A percentile compares a stretch with the other conserved stretches of the same genome.
These are phyloP conservation scores for Bellardia bayeri DNA, from an alignment of 2,888 invertebrate species.

Conservation along the genomic window DNA sequence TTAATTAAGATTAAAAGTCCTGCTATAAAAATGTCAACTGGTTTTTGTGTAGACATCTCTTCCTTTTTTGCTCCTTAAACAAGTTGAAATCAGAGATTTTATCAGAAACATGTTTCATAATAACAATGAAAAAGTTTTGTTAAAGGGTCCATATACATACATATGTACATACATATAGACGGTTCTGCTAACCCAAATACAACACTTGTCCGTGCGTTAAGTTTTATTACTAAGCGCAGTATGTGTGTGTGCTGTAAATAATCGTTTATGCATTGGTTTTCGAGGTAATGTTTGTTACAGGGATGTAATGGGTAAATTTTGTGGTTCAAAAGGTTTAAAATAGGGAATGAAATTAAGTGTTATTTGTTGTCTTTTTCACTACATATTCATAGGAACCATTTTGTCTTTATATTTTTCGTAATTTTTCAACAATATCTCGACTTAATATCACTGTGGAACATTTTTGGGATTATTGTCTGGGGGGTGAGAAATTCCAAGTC, in stretches of 20 bases:
- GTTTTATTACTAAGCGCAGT: neutral
- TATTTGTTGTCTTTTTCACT: too few species aligned
- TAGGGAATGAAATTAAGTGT: too few species aligned
- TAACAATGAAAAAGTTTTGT: conserved; percentile 14
- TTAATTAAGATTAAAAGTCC: neutral
- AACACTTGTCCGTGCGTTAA: neutral
- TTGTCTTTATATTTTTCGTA: too few species aligned
- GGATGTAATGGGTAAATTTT: too few species aligned
- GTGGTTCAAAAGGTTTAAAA: too few species aligned
- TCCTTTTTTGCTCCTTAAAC: neutral
- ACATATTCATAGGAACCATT: too few species aligned
- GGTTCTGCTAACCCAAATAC: conserved; percentile 21
- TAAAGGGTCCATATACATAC: neutral
- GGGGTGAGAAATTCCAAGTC: too few species aligned
- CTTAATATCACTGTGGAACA: too few species aligned
- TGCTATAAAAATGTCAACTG: neutral
- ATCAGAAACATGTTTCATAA: conserved; percentile 1
- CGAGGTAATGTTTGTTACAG: too few species aligned
- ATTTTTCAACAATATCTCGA: too few species aligned
- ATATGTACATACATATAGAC: neutral
- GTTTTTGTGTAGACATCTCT: neutral
- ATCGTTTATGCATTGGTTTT: too few species aligned
- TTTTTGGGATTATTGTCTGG: too few species aligned
- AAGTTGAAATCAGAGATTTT: neutral
- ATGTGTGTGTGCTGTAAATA: neutral